Evolutionary conservation across 2,113 vertebrate species (phyloP).

Genomic region (Asarcornis scutulata): DNA sequence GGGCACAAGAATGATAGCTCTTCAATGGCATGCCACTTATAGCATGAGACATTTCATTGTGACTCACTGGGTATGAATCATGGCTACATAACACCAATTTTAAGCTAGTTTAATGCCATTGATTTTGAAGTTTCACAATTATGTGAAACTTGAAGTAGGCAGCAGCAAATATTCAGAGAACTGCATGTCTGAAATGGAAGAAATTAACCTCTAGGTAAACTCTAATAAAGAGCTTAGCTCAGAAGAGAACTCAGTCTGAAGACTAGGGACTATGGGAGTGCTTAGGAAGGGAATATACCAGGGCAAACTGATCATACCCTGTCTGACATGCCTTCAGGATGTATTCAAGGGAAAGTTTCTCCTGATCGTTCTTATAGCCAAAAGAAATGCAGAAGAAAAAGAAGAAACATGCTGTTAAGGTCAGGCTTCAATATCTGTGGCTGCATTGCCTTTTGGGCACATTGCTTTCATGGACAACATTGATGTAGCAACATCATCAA

Average conservation of each 20-base stretch:
- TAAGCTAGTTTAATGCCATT: constrained; percentile 10
- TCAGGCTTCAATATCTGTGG: background rate
- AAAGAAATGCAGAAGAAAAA: background rate
- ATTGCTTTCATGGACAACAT: background rate
- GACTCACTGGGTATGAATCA: constrained; percentile 55
- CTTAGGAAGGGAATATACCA: background rate
- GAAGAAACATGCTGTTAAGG: background rate
- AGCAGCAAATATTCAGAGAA: background rate
- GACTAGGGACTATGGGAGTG: background rate
- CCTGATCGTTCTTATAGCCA: background rate
- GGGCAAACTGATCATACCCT: background rate
- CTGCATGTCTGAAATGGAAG: constrained; percentile 8
- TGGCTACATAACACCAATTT: constrained; percentile 1
- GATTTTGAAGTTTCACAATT: constrained; percentile 38
- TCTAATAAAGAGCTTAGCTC: background rate
- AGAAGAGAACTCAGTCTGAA: background rate
- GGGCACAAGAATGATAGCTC: background rate
- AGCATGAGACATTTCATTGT: constrained; percentile 33
- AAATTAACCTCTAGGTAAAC: background rate
- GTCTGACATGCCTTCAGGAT: background rate
- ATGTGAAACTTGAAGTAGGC: background rate
- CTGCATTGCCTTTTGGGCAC: background rate
- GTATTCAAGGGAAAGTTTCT: background rate
- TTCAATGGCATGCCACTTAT: constrained; percentile 17
- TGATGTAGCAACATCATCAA: background rate